phyloP scores from a whole-genome alignment of 2,888 invertebrate species.

The Apamea anceps region DNA sequence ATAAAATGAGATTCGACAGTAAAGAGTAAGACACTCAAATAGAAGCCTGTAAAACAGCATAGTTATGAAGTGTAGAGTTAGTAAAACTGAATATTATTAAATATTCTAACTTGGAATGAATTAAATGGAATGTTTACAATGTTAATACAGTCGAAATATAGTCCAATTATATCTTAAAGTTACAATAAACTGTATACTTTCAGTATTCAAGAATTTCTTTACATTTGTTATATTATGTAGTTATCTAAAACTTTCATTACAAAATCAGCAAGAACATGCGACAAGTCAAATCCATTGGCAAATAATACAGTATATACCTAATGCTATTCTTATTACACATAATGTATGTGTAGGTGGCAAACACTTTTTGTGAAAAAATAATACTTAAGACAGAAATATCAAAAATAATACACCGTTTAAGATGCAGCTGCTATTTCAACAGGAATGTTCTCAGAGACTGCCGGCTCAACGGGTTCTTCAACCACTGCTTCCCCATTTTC shows the following conservation, averaged over 20 bases:
- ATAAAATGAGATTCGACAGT: slow-evolving; percentile 45
- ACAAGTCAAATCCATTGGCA: slow-evolving; percentile 28
- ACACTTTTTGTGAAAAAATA: slow-evolving; percentile 24
- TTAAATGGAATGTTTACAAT: slow-evolving; percentile 61
- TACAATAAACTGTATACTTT: slow-evolving; percentile 1
- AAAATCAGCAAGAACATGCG: slow-evolving; percentile 9
- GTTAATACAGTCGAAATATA: slow-evolving; percentile 28
- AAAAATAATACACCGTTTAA: slow-evolving; percentile 68
- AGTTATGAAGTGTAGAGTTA: slow-evolving; percentile 11
- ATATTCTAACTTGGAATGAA: slow-evolving; percentile 59
- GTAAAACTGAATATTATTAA: slow-evolving; percentile 29
- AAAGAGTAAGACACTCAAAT: background rate
- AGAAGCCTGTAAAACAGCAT: slow-evolving; percentile 26
- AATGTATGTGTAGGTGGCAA: slow-evolving; percentile 29
- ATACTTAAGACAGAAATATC: slow-evolving; percentile 33
- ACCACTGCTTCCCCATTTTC: slow-evolving; percentile 57
- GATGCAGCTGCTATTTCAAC: slow-evolving; percentile 86
- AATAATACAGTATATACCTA: slow-evolving; percentile 37
- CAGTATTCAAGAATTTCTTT: slow-evolving; percentile 26
- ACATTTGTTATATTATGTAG: slow-evolving; percentile 15
- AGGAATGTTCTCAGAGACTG: slow-evolving; percentile 77
- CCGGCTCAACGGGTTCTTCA: slow-evolving; percentile 64
- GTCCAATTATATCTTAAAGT: slow-evolving; percentile 17
- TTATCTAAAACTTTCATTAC: background rate
- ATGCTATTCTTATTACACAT: slow-evolving; percentile 42